Evolutionary conservation across 1,140 invertebrate genomes (phyloP), one percentile per base, ranked within the genome.

Genomic region (Contarinia nasturtii): DNA sequence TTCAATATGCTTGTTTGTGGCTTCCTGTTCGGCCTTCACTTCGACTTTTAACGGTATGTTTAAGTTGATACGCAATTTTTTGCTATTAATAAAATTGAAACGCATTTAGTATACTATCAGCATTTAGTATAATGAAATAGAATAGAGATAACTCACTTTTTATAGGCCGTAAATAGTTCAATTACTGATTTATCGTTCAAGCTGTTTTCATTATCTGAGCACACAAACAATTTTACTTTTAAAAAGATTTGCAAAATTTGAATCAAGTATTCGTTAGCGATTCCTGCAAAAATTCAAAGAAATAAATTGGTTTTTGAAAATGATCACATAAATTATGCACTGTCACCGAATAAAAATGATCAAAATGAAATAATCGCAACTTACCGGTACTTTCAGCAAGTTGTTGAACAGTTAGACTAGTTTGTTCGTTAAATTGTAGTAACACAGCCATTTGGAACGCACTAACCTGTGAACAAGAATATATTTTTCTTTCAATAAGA

Each of bases 361-460:
- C n/a, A n/a, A n/a, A n/a, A n/a, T n/a, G n/a, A n/a, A n/a, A n/a
- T 41, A 37, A 48, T 2, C 47, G 27, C 2, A 45, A 38, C 10
- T 44, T 33, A 49, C 44, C 40, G 43, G 60, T 64, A 43, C 61
- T 61, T 8, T 63, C 63, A 38, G 80, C 73, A 15, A 99, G 63
- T 60, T 97, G 88, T 48, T 83, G 78, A 43, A 97, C 74, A 14
- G 80, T 86, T 75, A 86, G 94, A 17, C 71, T 71, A 27, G 82
- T 80, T 55, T 80, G 77, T 50, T 79, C 79, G 66, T 99, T 99
- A 65, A 85, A 99, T 67, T 94, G 89, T 43, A 98, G 67, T n/a
- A 99, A 68, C 46, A 98, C 83, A 46, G 93, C 91, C 86, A 98
- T 98, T 75, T 98, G 95, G 68, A 94, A 93, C 34, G 94, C 97